Base-by-base conservation (phyloP, 1,140 invertebrate genomes). In the Diachasmimorpha longicaudata region DNA sequence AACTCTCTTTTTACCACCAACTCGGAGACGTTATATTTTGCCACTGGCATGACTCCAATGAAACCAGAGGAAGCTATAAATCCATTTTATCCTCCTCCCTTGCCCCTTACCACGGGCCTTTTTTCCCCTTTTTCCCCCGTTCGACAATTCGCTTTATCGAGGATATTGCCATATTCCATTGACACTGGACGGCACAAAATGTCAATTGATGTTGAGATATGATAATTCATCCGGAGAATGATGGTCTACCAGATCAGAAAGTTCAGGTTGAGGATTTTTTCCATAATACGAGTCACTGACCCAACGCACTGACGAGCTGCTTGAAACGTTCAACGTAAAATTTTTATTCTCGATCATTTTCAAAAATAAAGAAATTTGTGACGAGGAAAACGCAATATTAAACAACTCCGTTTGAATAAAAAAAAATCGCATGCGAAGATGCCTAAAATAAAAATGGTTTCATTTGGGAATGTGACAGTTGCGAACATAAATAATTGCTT, bases 261-360 rank as follows among this genome's bases (percentile, higher is more conserved):
- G 97, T 99, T 87, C 93, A 93, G 81, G 98, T 97, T 86, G 96
- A 98, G 83, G 93, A 96, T 83, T 99, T 99, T 91, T 97, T 97
- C 87, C 87, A 94, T 96, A 99, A 87, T 99, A 98, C 89, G 95
- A 96, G 85, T 94, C 95, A 85, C 91, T 99, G 48, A 95, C 95
- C 21, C 93, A 94, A 81, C 91, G 97, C 63, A 91, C 91, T 9
- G 97, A 99, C 31, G 6, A 31, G 31, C 2, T 6, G 6, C 31
- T 31, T 31, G 31, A 31, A 31, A 31, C 6, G 31, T 31, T 31
- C 6, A 31, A 6, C 31, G 6, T 31, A 6, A 31, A 6, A 31
- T 31, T 31, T 31, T 31, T 31, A 31, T 31, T 31, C 31, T 31
- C 6, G 31, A 6, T 31, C 2, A 31, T 31, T 31, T 31, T 31